Base-by-base conservation (phyloP, 2,797 vertebrate species). In the Lacerta viridis region DNA sequence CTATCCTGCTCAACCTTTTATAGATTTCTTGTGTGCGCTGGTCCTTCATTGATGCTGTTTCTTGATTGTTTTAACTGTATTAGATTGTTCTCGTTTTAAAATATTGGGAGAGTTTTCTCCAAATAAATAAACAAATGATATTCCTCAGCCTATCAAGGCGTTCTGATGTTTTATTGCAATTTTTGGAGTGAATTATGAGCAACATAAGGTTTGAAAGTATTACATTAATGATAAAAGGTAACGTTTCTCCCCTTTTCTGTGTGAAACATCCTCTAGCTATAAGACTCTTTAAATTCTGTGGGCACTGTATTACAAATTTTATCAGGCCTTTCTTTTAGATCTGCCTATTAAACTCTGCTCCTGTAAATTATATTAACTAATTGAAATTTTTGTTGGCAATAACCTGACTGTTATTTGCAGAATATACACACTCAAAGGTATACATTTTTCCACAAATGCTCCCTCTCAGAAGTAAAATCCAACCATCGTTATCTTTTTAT, bases 241-340 rank as follows among this genome's bases (percentile, higher is more conserved):
- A 39, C 7, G 61, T 33, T 61, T 80, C 17, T 64, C 33, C 7
- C 10, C 66, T 33, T 81, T 81, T 81, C 36, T 81, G 23, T 72
- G 17, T 7, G 3, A 39, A 39, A 39, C 29, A 74, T 74, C 17
- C 33, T 74, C 33, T 36, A 74, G 39, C 33, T 74, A 74, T 74
- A 39, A 74, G 36, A 74, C 33, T 20, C 71, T 74, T 36, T 74
- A 81, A 66, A 81, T 66, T 27, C 36, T 11, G 29, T 20, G 36
- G 50, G 25, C 33, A 81, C 23, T 81, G 11, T 81, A 81, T 66
- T 66, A 64, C 59, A 66, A 81, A 27, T 81, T 81, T 39, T 66
- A 64, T 66, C 3, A 15, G 36, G 13, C 11, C 20, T 81, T 61
- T 81, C 8, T 10, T 81, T 39, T 4, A 17, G 80, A 39, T 82